phyloP scores from a whole-genome alignment of 2,797 vertebrate genomes.

The Astyanax mexicanus region DNA sequence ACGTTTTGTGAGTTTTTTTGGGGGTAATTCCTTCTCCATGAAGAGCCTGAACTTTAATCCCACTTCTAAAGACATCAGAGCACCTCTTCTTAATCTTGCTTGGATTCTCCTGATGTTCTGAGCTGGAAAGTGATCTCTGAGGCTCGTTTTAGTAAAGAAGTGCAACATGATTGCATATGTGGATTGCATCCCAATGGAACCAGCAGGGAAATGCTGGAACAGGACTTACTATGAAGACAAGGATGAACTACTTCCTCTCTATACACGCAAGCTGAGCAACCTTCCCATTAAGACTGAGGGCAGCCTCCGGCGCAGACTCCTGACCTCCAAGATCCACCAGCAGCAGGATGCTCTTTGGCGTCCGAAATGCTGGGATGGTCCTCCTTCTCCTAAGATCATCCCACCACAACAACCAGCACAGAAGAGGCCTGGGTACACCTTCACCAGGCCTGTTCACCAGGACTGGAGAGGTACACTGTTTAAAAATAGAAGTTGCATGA shows the following conservation, averaged over 20 bases:
- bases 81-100: neutral
- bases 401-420: constrained; percentile 11
- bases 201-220: constrained; percentile 55
- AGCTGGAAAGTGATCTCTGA: constrained; percentile 1
- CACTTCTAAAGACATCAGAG: neutral
- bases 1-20: neutral
- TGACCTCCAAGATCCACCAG: constrained; percentile 60
- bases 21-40: neutral
- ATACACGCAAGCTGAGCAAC: constrained; percentile 30
- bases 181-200: constrained; percentile 56
- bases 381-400: constrained; percentile 20
- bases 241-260: constrained; percentile 61
- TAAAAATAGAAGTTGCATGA: too few species aligned
- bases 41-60: neutral
- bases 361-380: constrained; percentile 40
- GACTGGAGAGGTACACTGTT: constrained; percentile 57
- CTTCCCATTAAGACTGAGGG: constrained; percentile 57
- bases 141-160: neutral
- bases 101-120: neutral
- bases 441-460: constrained; percentile 26
- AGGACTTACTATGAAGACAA: constrained; percentile 60
- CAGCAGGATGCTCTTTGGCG: constrained; percentile 53
- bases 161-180: constrained; percentile 55
- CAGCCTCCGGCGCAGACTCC: constrained; percentile 56
- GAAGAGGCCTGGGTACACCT: constrained; percentile 22